These are phyloP conservation scores for Limnothrissa miodon DNA, from an alignment of 2,113 vertebrate species.

Conservation along the genomic window DNA sequence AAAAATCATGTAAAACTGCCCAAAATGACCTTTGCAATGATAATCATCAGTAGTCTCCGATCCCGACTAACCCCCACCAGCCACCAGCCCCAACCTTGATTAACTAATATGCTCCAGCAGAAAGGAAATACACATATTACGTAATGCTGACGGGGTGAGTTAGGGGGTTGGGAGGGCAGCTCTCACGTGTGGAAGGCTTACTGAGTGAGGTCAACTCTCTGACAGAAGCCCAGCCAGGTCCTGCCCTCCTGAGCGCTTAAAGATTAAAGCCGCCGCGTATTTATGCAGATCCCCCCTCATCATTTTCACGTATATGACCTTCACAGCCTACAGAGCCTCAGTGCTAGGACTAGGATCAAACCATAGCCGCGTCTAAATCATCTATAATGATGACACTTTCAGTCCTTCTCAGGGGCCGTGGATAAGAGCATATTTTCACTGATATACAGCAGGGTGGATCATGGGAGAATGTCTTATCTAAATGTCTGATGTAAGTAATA, in stretches of 20 bases:
- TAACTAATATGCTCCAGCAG: too few relatives aligned
- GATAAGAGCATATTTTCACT: not conserved
- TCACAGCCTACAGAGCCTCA: not conserved
- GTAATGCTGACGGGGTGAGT: constrained; percentile 7
- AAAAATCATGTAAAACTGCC: too few relatives aligned
- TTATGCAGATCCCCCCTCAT: constrained; percentile 11
- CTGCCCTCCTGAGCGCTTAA: constrained; percentile 22
- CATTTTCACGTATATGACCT: constrained; percentile 1
- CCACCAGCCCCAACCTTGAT: too few relatives aligned
- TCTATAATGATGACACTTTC: not conserved
- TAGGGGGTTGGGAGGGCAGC: constrained; percentile 9
- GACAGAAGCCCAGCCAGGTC: not conserved
- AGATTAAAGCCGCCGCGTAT: constrained; percentile 27
- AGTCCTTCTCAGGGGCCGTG: not conserved
- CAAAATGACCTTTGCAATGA: too few relatives aligned
- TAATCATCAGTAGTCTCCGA: too few relatives aligned
- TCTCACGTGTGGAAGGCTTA: not conserved
- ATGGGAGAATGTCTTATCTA: constrained; percentile 17
- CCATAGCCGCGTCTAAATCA: not conserved
- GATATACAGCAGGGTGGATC: not conserved
- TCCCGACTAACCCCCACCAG: too few relatives aligned
- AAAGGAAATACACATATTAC: not conserved
- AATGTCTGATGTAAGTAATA: constrained; percentile 8
- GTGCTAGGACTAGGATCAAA: not conserved
- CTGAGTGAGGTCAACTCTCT: constrained; percentile 5